Conservation (phyloP, 2,797 vertebrate genomes). For the Spondyliosoma cantharus region DNA sequence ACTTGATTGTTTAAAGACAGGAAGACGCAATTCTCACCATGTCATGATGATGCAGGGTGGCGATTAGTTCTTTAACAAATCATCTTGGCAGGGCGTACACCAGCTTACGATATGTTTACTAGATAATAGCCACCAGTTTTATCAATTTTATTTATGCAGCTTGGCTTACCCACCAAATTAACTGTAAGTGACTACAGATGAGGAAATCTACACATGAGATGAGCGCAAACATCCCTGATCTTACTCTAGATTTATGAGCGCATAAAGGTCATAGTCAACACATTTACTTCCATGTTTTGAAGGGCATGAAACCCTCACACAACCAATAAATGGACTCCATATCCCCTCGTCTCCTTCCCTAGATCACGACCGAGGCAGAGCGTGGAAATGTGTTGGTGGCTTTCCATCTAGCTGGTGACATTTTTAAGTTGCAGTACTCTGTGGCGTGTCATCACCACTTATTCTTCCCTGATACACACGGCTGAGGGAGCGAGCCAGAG, state of each 20-base stretch:
- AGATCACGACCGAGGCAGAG: background rate
- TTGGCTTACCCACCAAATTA: too few species aligned
- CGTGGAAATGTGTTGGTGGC: background rate
- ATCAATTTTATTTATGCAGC: background rate
- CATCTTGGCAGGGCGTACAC: background rate
- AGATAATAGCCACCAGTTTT: background rate
- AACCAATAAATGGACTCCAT: background rate
- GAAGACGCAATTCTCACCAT: background rate
- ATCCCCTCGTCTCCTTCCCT: background rate
- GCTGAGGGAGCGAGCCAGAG: background rate
- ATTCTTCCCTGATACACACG: background rate
- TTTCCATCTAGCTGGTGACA: slow-evolving; percentile 22
- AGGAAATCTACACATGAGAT: background rate
- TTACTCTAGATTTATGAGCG: background rate
- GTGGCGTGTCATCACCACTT: slow-evolving; percentile 20
- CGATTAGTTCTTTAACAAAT: background rate
- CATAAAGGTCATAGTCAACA: background rate
- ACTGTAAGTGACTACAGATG: background rate
- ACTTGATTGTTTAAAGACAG: background rate
- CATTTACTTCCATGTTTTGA: background rate
- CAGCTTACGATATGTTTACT: background rate
- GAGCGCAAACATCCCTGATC: background rate
- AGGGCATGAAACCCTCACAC: background rate
- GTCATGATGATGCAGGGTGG: background rate
- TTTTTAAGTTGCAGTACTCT: slow-evolving; percentile 10